Evolutionary conservation across 2,888 invertebrate genomes (phyloP), one percentile per base, ranked within the genome.

Genomic region (Nomada goodeniana): DNA sequence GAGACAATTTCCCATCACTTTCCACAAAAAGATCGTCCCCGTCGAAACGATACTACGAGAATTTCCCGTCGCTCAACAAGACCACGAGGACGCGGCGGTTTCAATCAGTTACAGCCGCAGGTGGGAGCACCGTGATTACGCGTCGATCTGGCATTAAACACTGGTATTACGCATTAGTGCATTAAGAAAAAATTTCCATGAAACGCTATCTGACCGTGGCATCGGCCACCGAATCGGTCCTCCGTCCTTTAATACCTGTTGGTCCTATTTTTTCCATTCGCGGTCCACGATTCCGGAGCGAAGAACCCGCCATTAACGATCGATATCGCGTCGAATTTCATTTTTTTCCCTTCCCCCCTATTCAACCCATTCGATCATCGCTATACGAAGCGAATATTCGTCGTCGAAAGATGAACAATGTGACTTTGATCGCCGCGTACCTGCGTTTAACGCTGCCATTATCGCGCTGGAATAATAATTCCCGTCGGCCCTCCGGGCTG

Each of bases 381-480:
- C 50, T 52, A 60, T 29, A 23, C 20, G 44, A 23, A 47, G 61
- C 23, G 53, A 9, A 47, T 57, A 59, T 36, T 23, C 61, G 26
- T 52, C 79, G 36, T 63, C 73, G 65, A 57, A 69, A 69, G 72
- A 87, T 69, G 82, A 87, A 84, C 88, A 79, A 88, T 84, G 88
- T 79, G 84, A 86, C 81, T 84, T 79, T 67, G 87, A 87, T 86
- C 86, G 77, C 18, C 57, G 76, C 53, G 72, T 77, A 70, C 75
- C 59, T 57, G 65, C 77, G 69, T 84, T 88, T 88, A 88, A 82
- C 82, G 80, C 77, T 60, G 76, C 72, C 83, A 85, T 88, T 86
- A 84, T 88, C 82, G 78, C 77, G 67, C 26, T 73, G 68, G 78
- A 83, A 86, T 81, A 69, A 75, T 72, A 71, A 83, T 83, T 60